Conservation (phyloP, 1,140 invertebrate species). For the Calephelis nemesis region DNA sequence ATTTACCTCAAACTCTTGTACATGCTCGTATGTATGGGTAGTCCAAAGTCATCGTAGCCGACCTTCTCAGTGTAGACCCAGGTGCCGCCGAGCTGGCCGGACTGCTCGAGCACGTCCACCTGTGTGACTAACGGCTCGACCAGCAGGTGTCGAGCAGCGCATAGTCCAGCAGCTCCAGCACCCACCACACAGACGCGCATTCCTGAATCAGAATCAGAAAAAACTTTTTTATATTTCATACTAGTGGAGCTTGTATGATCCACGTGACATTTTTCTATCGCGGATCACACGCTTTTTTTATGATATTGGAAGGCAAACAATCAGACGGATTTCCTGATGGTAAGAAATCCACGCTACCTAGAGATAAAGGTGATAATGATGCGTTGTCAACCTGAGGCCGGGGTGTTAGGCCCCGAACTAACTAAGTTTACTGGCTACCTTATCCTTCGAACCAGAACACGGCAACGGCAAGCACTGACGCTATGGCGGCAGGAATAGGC, state of each 20-base stretch:
- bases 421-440: too few relatives aligned
- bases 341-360: too few relatives aligned
- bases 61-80: conserved; percentile 90
- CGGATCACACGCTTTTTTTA: too few relatives aligned
- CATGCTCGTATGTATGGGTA: conserved; percentile 93
- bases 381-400: too few relatives aligned
- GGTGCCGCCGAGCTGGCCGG: conserved; percentile 89
- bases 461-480: too few relatives aligned
- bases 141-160: conserved; percentile 82
- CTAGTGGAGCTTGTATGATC: neutral
- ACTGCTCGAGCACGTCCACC: conserved; percentile 88
- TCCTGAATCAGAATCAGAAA: conserved; percentile 23
- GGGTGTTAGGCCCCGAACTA: too few relatives aligned
- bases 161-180: conserved; percentile 88
- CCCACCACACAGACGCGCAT: conserved; percentile 86
- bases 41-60: conserved; percentile 85
- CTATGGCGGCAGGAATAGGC: too few relatives aligned
- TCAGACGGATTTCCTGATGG: too few relatives aligned
- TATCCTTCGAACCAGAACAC: too few relatives aligned
- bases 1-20: conserved; percentile 88
- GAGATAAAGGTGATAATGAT: too few relatives aligned
- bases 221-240: neutral
- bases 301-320: too few relatives aligned
- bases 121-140: conserved; percentile 81
- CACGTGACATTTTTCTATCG: too few relatives aligned